Evolutionary conservation across 2,888 invertebrate species (phyloP).

Genomic region (Hedychridium roseum): DNA sequence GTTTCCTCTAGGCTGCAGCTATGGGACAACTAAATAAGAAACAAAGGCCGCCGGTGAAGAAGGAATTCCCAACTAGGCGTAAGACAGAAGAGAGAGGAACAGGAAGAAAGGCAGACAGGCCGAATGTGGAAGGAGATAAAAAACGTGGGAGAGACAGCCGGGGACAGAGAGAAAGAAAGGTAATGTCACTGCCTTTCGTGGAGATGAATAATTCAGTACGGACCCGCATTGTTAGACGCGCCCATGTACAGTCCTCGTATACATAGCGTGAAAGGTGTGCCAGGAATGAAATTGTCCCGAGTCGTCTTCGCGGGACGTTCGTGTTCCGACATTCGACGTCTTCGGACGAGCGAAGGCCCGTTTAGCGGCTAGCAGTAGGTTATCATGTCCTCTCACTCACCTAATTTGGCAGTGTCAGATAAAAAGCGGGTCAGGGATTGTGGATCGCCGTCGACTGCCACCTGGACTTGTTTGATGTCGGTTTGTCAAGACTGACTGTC

Average conservation of each 20-base stretch:
- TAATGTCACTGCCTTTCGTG: conserved; percentile 39
- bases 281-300: conserved; percentile 51
- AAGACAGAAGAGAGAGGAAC: conserved; percentile 10
- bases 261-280: conserved; percentile 44
- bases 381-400: conserved; percentile 3
- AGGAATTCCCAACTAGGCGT: neutral
- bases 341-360: too few relatives aligned
- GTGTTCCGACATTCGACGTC: too few relatives aligned
- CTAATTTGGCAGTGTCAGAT: conserved; percentile 1
- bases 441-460: too few relatives aligned
- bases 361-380: too few relatives aligned
- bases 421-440: conserved; percentile 20
- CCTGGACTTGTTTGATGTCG: too few relatives aligned
- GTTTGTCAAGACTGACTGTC: too few relatives aligned
- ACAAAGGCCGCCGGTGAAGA: neutral
- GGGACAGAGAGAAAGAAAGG: conserved; percentile 26
- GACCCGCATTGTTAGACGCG: conserved; percentile 55
- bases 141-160: conserved; percentile 17
- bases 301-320: conserved; percentile 15
- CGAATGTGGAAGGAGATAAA: conserved; percentile 1
- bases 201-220: conserved; percentile 57
- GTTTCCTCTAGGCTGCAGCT: too few relatives aligned
- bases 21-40: too few relatives aligned
- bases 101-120: conserved; percentile 19
- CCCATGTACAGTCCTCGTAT: conserved; percentile 50